Evolutionary conservation across 2,888 invertebrate genomes (phyloP), one percentile per base, ranked within the genome.

Genomic region (Rhabditoides inermis): DNA sequence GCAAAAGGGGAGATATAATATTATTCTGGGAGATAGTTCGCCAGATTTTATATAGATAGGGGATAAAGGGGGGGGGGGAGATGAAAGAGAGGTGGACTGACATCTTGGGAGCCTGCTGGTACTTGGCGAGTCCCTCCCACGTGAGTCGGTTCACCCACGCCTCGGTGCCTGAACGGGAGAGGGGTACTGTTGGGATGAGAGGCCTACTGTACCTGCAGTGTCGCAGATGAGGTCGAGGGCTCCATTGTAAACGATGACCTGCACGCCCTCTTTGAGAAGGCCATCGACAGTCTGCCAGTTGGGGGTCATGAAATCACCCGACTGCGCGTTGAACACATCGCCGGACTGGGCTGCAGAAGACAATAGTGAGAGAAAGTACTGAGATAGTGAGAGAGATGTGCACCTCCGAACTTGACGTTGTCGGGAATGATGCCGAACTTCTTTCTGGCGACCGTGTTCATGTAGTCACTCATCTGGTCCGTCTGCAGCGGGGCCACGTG

Each of bases 141-240:
- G 82, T 78, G 57, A 89, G 79, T 7, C 82, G 81, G 53, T 86
- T 82, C 1, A 88, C 84, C 88, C 88, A 90, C 30, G 82, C 78
- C 27, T 85, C 81, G 51, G 86, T 86, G 20, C 86, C 86, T 60
- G 23, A 3, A 35, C 18, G 10, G 3, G 2, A 25, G 40, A 40
- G 18, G 20, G 15, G 20, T 40, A 32, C 15, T 32, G 7, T 15
- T 15, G 7, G 15, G 32, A 32, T 15, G 10, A 7, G 7, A 32
- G 32, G 6, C 23, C 12, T 7, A 15, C 36, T 7, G n/a, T 44
- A 83, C 88, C 88, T 61, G 86, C 83, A 18, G 88, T 87, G 68
- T 86, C 85, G 58, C 87, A 87, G 70, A 89, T 88, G 20, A 89
- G 81, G 77, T 90, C 89, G 58, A 89, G 80, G 70, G 88, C 88